phyloP scores from a whole-genome alignment of 2,113 vertebrate species.

The Protobothrops mucrosquamatus region DNA sequence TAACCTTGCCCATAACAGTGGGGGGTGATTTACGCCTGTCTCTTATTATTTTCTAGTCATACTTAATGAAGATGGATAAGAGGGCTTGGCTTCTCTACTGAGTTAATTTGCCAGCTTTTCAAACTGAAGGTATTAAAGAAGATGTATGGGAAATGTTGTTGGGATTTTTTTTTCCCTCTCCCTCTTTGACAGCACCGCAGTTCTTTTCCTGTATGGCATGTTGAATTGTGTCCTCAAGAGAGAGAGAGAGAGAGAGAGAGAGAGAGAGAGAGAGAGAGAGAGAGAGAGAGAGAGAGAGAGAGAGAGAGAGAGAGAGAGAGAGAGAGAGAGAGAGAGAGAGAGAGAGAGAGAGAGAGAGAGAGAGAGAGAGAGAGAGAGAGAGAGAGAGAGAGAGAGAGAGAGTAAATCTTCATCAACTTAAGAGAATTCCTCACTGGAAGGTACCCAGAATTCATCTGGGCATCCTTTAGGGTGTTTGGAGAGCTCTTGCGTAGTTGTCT shows the following conservation, averaged over 20 bases:
- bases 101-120: constrained; percentile 46
- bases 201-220: background rate
- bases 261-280: too few relatives aligned
- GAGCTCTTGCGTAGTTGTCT: too few relatives aligned
- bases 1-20: constrained; percentile 21
- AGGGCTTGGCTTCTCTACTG: constrained; percentile 29
- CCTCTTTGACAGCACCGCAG: background rate
- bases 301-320: too few relatives aligned
- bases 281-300: too few relatives aligned
- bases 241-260: too few relatives aligned
- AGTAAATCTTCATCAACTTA: too few relatives aligned
- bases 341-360: too few relatives aligned
- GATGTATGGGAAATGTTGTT: constrained; percentile 30
- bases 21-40: constrained; percentile 40
- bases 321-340: too few relatives aligned
- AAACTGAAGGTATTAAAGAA: constrained; percentile 47
- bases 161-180: background rate
- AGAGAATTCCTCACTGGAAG: too few relatives aligned
- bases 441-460: background rate
- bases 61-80: constrained; percentile 44
- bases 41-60: constrained; percentile 42
- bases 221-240: background rate
- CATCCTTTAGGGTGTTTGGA: background rate
- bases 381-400: too few relatives aligned
- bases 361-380: too few relatives aligned